phyloP scores from a whole-genome alignment of 1,140 invertebrate genomes.

The Diprion similis region DNA sequence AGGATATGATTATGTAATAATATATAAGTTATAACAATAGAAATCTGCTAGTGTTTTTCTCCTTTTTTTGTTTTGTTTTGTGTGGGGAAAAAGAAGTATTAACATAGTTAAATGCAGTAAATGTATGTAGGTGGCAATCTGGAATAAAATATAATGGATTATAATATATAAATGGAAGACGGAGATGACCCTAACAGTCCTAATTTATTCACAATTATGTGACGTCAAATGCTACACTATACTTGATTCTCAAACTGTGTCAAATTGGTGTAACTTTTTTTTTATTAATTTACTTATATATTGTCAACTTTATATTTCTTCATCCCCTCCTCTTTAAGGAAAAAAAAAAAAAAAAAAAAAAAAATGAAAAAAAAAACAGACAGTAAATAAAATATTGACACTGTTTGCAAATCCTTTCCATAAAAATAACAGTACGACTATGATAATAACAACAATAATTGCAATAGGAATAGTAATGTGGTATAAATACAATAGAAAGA shows the following conservation, averaged over 20 bases:
- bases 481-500: too few relatives aligned
- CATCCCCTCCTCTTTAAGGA: not conserved
- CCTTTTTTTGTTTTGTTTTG: not conserved
- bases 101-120: constrained; percentile 45
- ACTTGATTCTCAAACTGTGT: too few relatives aligned
- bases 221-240: too few relatives aligned
- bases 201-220: too few relatives aligned
- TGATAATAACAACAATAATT: too few relatives aligned
- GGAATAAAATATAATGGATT: constrained; percentile 62
- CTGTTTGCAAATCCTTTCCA: too few relatives aligned
- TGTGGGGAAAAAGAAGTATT: not conserved
- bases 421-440: too few relatives aligned
- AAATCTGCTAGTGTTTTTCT: not conserved
- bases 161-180: constrained; percentile 47
- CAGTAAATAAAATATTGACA: not conserved
- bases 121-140: constrained; percentile 54
- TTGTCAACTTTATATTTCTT: not conserved
- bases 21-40: constrained; percentile 2
- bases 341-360: not conserved
- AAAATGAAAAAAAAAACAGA: not conserved
- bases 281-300: not conserved
- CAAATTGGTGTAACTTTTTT: not conserved
- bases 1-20: constrained; percentile 29
- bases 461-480: too few relatives aligned
- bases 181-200: constrained; percentile 16